Conservation (phyloP, 2,888 invertebrate genomes). For the Spisula subtruncata region DNA sequence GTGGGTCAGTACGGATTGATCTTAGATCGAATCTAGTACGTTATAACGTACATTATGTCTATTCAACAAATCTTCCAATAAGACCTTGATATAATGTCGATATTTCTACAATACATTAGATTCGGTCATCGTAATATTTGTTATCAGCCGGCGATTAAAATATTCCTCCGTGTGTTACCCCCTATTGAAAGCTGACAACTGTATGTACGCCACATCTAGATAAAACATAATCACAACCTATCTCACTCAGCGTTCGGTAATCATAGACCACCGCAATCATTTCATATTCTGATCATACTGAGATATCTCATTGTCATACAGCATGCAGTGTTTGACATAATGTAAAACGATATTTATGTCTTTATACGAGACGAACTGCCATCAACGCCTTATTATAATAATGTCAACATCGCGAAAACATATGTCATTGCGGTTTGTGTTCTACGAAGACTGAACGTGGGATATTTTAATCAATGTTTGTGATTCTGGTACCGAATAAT, state of each 20-base stretch:
- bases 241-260: neutral
- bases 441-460: neutral
- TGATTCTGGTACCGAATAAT: too few species aligned
- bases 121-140: neutral
- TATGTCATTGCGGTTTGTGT: neutral
- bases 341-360: neutral
- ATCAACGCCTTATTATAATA: neutral
- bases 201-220: neutral
- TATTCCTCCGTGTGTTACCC: neutral
- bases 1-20: neutral
- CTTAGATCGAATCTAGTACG: neutral
- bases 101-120: neutral
- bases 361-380: neutral
- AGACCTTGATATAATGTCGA: neutral
- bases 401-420: conserved; percentile 12
- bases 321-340: neutral
- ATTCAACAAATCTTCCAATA: neutral
- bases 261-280: neutral
- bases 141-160: neutral
- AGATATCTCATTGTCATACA: neutral
- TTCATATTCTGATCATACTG: neutral
- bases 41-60: neutral
- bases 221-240: neutral
- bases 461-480: too few species aligned
- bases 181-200: conserved; percentile 20